Evolutionary conservation across 2,113 vertebrate genomes (phyloP), one percentile per base, ranked within the genome.

Genomic region (Myiagra hebetior): DNA sequence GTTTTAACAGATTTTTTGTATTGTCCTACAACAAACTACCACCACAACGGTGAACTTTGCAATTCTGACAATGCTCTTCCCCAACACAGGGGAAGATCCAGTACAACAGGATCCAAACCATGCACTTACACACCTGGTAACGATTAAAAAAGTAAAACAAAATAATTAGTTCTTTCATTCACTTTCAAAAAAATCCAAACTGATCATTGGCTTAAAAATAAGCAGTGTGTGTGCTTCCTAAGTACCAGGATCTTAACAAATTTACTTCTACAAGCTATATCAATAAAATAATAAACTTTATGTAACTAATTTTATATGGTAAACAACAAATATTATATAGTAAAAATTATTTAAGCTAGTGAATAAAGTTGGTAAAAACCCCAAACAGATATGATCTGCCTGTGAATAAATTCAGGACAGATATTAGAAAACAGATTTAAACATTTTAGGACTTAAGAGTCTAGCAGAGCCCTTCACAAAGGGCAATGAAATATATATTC

Each of bases 281-380:
- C 42, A 62, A 52, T 53, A 59, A 85, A 82, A 75, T 59, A 28
- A 39, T 9, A 37, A 9, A 4, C 5, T 67, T 41, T 55, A 15
- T 10, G 16, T 53, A 60, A 68, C 13, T 46, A 74, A 59, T 23
- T 46, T 28, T 17, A 55, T 15, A 28, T 15, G 11, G 28, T 23
- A 39, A 85, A 35, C 0, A 4, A 70, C 23, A 78, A 79, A 27
- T 30, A 46, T 0, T 2, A 39, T 2, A 56, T 7, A 5, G 39
- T 21, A 76, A 64, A 90, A 76, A 79, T 23, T 1, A 27, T 10
- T 73, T 49, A 28, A 86, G 17, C 21, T 24, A 37, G 22, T 9
- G 10, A 85, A 64, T 60, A n/a, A 68, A 41, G 24, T 2, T 77
- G 16, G 50, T 7, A 82, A 33, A 79, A 72, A 65, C 23, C 15